Evolutionary conservation across 2,888 invertebrate genomes (phyloP), one percentile per base, ranked within the genome.

Genomic region (Plebejus anna): DNA sequence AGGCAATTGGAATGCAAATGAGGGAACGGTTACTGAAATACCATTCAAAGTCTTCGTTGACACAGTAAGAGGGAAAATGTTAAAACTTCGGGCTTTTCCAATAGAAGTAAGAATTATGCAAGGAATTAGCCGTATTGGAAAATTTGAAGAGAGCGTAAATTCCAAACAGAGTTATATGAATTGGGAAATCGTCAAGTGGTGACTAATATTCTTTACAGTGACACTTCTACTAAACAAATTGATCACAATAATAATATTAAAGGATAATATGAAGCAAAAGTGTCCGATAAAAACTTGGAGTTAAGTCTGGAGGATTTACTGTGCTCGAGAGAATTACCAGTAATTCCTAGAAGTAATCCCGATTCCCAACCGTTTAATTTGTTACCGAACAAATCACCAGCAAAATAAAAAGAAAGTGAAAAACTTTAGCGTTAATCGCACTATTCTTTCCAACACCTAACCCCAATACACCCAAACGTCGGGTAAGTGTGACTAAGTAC

Each of bases 401-500:
- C 11, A 66, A 66, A 66, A 9, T 66, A 32, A 28, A 61, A 32
- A 22, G 28, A 11, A 28, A 66, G 28, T 4, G 11, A 28, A 66
- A 66, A 11, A 66, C 61, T 66, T 28, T 7, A 28, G 7, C 22
- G 2, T 11, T 11, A 1, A 32, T 61, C 9, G 32, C 22, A 66
- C 66, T 36, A 13, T 36, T 66, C 66, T 32, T 36, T 36, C 66
- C 66, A 36, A 66, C 13, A 1, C 13, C 13, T 66, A 66, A 66
- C 66, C 16, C 66, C 32, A 66, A 66, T 72, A 42, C 22, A 11
- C 22, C 42, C 11, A 47, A 47, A 51, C 16, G 5, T 51, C 5
- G 11, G 16, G 79, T 76, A 78, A 91, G 87, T 90, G 84, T 90
- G 88, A 86, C 89, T 84, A 81, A 85, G 82, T 84, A 76, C 76